These are phyloP conservation scores for Aphodius granarius DNA, from an alignment of 2,888 invertebrate species.

Conservation along the genomic window DNA sequence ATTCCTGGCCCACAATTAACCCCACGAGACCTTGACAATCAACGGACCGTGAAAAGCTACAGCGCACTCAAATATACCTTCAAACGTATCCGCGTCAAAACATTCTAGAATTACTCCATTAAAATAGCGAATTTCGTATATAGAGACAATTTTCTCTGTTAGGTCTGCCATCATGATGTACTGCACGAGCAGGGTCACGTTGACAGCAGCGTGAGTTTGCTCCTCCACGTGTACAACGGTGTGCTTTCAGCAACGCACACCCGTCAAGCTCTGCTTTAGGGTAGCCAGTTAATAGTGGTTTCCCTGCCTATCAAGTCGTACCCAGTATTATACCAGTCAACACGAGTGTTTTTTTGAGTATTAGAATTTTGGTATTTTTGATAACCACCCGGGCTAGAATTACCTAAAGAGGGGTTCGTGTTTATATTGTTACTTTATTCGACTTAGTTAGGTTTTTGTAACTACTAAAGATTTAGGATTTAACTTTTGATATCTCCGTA, in stretches of 20 bases:
- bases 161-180: slow-evolving; percentile 45
- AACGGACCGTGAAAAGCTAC: background rate
- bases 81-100: background rate
- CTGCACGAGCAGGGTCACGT: slow-evolving; percentile 54
- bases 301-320: slow-evolving; percentile 51
- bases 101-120: background rate
- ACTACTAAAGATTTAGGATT: too few species aligned
- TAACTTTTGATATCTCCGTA: too few species aligned
- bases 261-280: slow-evolving; percentile 45
- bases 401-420: too few species aligned
- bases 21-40: background rate
- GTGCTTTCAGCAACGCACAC: slow-evolving; percentile 43
- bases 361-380: too few species aligned
- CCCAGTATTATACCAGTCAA: slow-evolving; percentile 20
- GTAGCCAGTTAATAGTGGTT: slow-evolving; percentile 46
- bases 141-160: background rate
- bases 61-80: background rate
- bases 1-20: background rate
- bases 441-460: too few species aligned
- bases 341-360: background rate
- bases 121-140: background rate
- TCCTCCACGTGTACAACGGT: slow-evolving; percentile 53
- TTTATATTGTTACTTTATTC: too few species aligned
- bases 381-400: too few species aligned
- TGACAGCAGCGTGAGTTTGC: slow-evolving; percentile 46